Evolutionary conservation across 2,797 vertebrate genomes (phyloP), one percentile per base, ranked within the genome.

Genomic region (Nannoperca obscura): DNA sequence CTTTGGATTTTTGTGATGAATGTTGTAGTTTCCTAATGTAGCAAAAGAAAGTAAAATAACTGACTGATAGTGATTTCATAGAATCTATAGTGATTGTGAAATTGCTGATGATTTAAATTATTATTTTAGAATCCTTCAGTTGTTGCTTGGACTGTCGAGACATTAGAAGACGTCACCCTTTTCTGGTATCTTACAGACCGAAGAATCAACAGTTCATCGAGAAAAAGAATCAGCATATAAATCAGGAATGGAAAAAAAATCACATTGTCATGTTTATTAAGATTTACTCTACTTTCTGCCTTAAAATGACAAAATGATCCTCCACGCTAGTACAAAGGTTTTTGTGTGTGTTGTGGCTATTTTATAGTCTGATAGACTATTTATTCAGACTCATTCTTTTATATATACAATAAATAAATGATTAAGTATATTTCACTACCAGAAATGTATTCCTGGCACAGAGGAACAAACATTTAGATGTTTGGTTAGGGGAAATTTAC

Each of bases 1-100:
- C 79, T 82, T 90, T 91, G 27, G 54, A 80, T 46, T 58, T 89
- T 10, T 77, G 79, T 9, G 86, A 75, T n/a, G 77, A 65, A 76
- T 67, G 74, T 63, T 88, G 87, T 7, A 90, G 85, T 86, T 94
- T 95, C 87, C 94, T 95, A 74, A 67, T 17, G 9, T 13, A 30
- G 72, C 0, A 59, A 57, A 64, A 44, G 24, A 82, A 20, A 59
- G 11, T 1, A 49, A 14, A 34, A 63, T 0, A 63, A 54, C 20
- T 47, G 1, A 69, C 15, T 38, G 15, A 61, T 19, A 15, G 50
- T 67, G 0, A 50, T 27, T 27, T 22, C 1, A 0, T 1, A 42
- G 15, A 17, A 8, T 27, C 42, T 34, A 15, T 14, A 19, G 11
- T 10, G 7, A 42, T 17, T 19, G 24, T 42, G 11, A 5, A 50